Evolutionary conservation across 2,797 vertebrate genomes (phyloP), one percentile per base, ranked within the genome.

Genomic region (Pseudotriccus pelzelni): DNA sequence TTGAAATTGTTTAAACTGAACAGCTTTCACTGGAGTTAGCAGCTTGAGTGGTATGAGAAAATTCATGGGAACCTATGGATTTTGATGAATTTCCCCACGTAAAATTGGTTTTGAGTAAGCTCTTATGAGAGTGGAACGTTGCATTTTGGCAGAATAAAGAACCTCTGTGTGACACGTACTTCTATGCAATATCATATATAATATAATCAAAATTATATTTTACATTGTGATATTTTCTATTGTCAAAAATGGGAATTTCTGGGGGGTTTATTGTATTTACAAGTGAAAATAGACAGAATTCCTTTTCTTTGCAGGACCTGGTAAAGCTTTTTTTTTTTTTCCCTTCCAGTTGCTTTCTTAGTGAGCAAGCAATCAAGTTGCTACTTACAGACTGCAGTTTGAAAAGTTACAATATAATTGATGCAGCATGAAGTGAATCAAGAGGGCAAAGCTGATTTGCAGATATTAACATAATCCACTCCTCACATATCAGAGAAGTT

Each of bases 331-430:
- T 2, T 11, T 5, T 2, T 1, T 2, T 14, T 9, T 13, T 22
- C 24, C 7, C 20, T 47, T 79, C 37, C 64, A 74, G 9, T 56
- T 77, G n/a, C 11, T 89, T 70, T 69, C n/a, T 32, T 75, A 16
- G 25, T 63, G 8, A 85, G 39, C 14, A 80, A 84, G 43, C 8
- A 89, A 87, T 24, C 9, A 59, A 66, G 50, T 80, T 92, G 41
- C 9, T 70, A 32, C n/a, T 70, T 72, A n/a, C n/a, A 83, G 56
- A 66, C 14, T 83, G 73, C 12, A 64, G 16, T 75, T 87, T 74
- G 47, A 84, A 89, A 89, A 92, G 79, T 89, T 90, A 64, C 44
- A 63, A 37, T 66, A 52, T 69, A 87, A 94, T 66, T 89, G 25
- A 81, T 47, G 59, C 50, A 89, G 55, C 58, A 52, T 41, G 62